Percentiles rank a stretch among this genome's conserved stretches.
Evolutionary conservation across 2,797 vertebrate species (phyloP).

Genomic region (Sibirionetta formosa): DNA sequence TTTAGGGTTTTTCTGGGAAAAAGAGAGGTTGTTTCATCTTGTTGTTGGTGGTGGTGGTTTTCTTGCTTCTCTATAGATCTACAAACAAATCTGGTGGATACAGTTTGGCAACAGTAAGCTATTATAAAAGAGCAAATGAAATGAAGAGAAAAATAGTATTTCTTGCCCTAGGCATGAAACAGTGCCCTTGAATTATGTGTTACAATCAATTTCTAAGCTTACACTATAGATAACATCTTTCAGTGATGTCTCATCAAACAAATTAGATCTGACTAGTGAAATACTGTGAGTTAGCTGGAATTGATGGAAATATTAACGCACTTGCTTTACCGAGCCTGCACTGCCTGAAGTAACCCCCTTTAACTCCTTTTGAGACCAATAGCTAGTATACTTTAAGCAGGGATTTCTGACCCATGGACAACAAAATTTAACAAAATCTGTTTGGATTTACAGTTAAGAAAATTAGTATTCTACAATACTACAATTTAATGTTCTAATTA

Average conservation of each 20-base stretch:
- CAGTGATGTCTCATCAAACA: slow-evolving; percentile 69
- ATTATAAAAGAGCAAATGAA: slow-evolving; percentile 47
- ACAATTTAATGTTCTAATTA: slow-evolving; percentile 39
- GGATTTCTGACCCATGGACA: slow-evolving; percentile 8
- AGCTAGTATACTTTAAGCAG: slow-evolving; percentile 7
- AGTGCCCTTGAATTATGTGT: slow-evolving; percentile 60
- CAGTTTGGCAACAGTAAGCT: neutral
- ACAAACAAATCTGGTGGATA: neutral
- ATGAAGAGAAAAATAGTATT: slow-evolving; percentile 54
- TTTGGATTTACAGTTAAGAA: neutral
- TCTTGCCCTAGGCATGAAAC: slow-evolving; percentile 38
- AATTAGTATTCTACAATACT: slow-evolving; percentile 4
- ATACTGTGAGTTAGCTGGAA: slow-evolving; percentile 55
- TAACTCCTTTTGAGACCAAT: slow-evolving; percentile 52
- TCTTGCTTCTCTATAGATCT: neutral
- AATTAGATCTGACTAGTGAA: slow-evolving; percentile 70
- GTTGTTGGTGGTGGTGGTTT: neutral
- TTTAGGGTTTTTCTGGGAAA: neutral
- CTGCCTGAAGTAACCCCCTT: neutral
- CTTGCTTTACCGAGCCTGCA: slow-evolving; percentile 21
- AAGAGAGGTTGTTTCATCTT: neutral
- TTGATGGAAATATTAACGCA: slow-evolving; percentile 71
- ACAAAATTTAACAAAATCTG: neutral
- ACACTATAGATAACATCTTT: slow-evolving; percentile 38
- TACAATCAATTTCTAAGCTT: slow-evolving; percentile 69